Evolutionary conservation across 2,888 invertebrate genomes (phyloP), one percentile per base, ranked within the genome.

Genomic region (Chydorus sphaericus): DNA sequence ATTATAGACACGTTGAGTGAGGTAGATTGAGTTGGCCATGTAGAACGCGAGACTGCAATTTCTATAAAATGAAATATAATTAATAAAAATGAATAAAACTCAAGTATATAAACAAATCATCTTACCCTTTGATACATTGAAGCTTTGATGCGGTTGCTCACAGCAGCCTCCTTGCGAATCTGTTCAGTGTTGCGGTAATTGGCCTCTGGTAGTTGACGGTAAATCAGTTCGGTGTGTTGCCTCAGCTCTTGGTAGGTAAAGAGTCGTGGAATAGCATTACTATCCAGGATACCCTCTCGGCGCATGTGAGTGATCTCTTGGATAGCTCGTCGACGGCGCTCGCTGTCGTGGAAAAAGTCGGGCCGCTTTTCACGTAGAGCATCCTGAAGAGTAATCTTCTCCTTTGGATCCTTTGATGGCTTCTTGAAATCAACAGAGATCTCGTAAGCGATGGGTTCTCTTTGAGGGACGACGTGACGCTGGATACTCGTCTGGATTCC

Each of bases 401-500:
- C 20, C 16, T 23, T 11, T n/a, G 31, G 4, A 1, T 16, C 10
- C 16, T 30, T 20, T n/a, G 14, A 28, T 16, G 31, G 16, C 30
- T 50, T 50, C 4, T 16, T 23, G 18, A 20, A 11, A n/a, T 50
- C 31, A 23, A 50, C 8, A 5, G 31, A 31, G 11, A 31, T 50
- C 10, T 50, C 50, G n/a, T 29, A 52, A 23, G 52, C 52, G 10
- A 52, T 36, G 11, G 52, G 52, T 26, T 52, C 52, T 20, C 52
- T 52, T 33, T 52, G 52, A 2, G 52, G 52, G 23, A 52, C 36
- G 6, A 36, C 20, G 7, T 31, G 11, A 5, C 11, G 23, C 5
- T 2, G 23, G 1, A 26, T 28, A 28, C 26, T 44, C 1, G 44
- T 44, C n/a, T 44, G 44, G 28, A 44, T 28, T 14, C 44, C 44